These are phyloP conservation scores for Amorpha juglandis DNA, from an alignment of 2,888 invertebrate genomes.

Conservation along the genomic window DNA sequence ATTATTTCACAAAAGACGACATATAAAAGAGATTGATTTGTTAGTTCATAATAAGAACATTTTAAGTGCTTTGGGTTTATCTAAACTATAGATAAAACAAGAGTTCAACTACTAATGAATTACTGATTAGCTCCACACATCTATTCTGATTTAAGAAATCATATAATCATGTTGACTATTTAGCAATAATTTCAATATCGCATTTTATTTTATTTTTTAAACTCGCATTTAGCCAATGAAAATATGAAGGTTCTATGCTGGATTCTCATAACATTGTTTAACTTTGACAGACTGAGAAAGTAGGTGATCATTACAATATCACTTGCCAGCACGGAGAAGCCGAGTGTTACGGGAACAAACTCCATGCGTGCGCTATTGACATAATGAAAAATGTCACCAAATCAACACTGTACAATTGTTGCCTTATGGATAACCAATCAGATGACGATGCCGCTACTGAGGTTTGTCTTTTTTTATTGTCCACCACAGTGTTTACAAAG, in stretches of 20 bases:
- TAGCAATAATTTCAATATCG: too few relatives aligned
- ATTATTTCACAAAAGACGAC: slow-evolving; percentile 21
- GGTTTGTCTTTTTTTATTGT: slow-evolving; percentile 37
- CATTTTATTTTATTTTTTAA: too few relatives aligned
- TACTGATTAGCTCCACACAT: too few relatives aligned
- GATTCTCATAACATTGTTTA: neutral
- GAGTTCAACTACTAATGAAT: too few relatives aligned
- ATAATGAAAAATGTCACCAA: slow-evolving; percentile 79
- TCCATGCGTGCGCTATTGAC: slow-evolving; percentile 87
- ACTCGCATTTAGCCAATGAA: too few relatives aligned
- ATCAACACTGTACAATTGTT: slow-evolving; percentile 85
- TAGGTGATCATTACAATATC: slow-evolving; percentile 66
- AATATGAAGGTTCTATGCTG: neutral
- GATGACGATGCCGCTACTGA: slow-evolving; percentile 44
- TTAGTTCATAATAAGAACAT: too few relatives aligned
- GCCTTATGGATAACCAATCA: slow-evolving; percentile 84
- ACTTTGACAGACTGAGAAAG: slow-evolving; percentile 39
- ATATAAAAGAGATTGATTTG: neutral
- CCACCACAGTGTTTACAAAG: too few relatives aligned
- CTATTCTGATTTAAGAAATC: too few relatives aligned
- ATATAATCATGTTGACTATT: too few relatives aligned
- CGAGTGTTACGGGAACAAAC: slow-evolving; percentile 91
- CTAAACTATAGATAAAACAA: too few relatives aligned
- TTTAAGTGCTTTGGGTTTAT: too few relatives aligned
- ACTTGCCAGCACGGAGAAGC: slow-evolving; percentile 89